Evolutionary conservation across 2,113 vertebrate genomes (phyloP), one percentile per base, ranked within the genome.

Genomic region (Barbus barbus): DNA sequence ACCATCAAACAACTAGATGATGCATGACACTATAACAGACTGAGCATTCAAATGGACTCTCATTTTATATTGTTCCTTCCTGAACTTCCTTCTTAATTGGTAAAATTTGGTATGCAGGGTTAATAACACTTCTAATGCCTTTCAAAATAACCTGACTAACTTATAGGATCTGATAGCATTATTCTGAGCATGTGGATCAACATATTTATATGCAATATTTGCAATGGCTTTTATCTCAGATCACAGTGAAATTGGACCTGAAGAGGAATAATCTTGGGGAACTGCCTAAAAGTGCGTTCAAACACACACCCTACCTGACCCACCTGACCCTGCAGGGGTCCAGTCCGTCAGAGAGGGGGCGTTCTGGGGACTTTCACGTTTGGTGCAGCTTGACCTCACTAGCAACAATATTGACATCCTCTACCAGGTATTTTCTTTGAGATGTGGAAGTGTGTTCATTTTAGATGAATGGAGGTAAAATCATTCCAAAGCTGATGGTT

Each of bases 311-410:
- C 0, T 93, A 97, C 83, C 94, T 99, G 86, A 97, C 96, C 0
- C 95, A 96, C 22, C 92, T 98, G 89, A 95, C 94, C 14, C 88
- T 99, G 89, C 95, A 95, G 90, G 91, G 44, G 85, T 97, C 88
- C 94, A 93, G 72, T 93, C 41, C 31, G 93, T 98, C 63, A 94
- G 93, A 18, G 97, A 98, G 85, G 97, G 97, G 0, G 96, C 97
- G 20, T 98, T 99, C 87, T 92, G 96, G 0, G 93, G 96, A 13
- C 95, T 98, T 33, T 95, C 95, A 0, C 96, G 96, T 71, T 91
- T 99, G 60, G 86, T 96, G 9, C 94, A 96, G 69, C 97, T 98
- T 83, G 95, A 95, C 89, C 89, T 98, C 90, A 96, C 95, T 77
- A 94, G 91, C 89, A 98, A 98, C 81, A 87, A 91, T 73, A 96